Percentiles rank a stretch among this genome's conserved stretches.
Conservation (phyloP, 1,140 invertebrate genomes). For the Drosophila pachea region DNA sequence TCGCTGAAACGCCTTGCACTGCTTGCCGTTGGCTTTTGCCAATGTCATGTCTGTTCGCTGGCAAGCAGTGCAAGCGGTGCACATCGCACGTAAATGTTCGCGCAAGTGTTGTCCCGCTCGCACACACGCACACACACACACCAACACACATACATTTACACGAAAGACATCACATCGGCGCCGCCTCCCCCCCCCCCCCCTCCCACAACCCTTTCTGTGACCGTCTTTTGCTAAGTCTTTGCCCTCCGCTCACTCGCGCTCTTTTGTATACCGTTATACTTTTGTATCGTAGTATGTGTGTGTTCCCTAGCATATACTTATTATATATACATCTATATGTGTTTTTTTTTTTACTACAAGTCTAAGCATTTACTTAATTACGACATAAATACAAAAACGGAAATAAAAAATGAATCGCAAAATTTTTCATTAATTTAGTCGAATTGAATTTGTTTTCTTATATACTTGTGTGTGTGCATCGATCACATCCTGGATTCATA, state of each 20-base stretch:
- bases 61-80: constrained; percentile 17
- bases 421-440: constrained; percentile 17
- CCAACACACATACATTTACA: constrained; percentile 8
- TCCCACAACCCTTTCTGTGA: constrained; percentile 1
- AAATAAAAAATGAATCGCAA: constrained; percentile 12
- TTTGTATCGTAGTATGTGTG: constrained; percentile 26
- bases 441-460: constrained; percentile 49
- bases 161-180: not conserved
- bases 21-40: not conserved
- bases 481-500: constrained; percentile 36
- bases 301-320: not conserved
- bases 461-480: constrained; percentile 73
- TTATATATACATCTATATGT: not conserved
- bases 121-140: constrained; percentile 6
- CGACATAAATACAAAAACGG: constrained; percentile 26
- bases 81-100: constrained; percentile 1
- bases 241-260: not conserved
- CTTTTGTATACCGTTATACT: constrained; percentile 20
- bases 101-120: constrained; percentile 10
- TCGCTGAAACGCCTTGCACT: not conserved
- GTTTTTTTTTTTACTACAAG: constrained; percentile 38
- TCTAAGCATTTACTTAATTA: constrained; percentile 72
- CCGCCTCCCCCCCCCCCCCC: not conserved
- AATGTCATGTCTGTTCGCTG: not conserved
- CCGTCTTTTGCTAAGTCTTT: not conserved